Evolutionary conservation across 2,113 vertebrate species (phyloP).

Genomic region (Syngnathus scovelli): DNA sequence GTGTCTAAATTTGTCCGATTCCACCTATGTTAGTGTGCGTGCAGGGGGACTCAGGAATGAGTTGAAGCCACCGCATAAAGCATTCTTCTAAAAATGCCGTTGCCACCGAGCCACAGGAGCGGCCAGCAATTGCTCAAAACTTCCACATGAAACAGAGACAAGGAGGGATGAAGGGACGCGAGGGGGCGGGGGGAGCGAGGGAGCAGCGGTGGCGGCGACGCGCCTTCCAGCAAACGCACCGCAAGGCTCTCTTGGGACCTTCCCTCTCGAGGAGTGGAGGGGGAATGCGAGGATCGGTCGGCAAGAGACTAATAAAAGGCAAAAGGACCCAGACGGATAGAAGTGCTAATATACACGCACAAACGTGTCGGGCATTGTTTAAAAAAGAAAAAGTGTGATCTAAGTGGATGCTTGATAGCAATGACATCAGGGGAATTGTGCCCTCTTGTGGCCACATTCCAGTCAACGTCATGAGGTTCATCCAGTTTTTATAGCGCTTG

Average conservation of each 20-base stretch:
- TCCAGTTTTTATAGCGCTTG: background rate
- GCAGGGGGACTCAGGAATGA: slow-evolving; percentile 60
- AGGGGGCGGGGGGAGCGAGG: slow-evolving; percentile 53
- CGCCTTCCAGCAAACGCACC: slow-evolving; percentile 70
- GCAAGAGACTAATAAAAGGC: slow-evolving; percentile 44
- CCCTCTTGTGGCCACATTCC: slow-evolving; percentile 55
- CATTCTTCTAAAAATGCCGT: slow-evolving; percentile 77
- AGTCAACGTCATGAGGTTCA: slow-evolving; percentile 3
- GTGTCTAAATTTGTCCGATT: slow-evolving; percentile 23
- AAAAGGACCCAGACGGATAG: slow-evolving; percentile 43
- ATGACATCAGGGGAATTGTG: slow-evolving; percentile 32
- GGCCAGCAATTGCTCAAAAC: slow-evolving; percentile 76
- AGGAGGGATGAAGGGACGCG: slow-evolving; percentile 31
- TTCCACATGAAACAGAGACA: slow-evolving; percentile 75
- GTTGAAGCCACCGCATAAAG: slow-evolving; percentile 68
- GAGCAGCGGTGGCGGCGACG: slow-evolving; percentile 69
- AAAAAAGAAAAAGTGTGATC: slow-evolving; percentile 61
- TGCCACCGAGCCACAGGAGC: slow-evolving; percentile 73
- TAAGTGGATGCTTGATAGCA: slow-evolving; percentile 30
- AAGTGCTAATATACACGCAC: slow-evolving; percentile 36
- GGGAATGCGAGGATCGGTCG: slow-evolving; percentile 11
- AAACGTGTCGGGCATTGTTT: slow-evolving; percentile 64
- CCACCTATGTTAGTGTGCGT: slow-evolving; percentile 35
- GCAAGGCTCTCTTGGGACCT: slow-evolving; percentile 64
- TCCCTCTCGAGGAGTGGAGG: slow-evolving; percentile 36